Conservation (phyloP, 1,140 invertebrate genomes). For the Leptinotarsa lineolata region DNA sequence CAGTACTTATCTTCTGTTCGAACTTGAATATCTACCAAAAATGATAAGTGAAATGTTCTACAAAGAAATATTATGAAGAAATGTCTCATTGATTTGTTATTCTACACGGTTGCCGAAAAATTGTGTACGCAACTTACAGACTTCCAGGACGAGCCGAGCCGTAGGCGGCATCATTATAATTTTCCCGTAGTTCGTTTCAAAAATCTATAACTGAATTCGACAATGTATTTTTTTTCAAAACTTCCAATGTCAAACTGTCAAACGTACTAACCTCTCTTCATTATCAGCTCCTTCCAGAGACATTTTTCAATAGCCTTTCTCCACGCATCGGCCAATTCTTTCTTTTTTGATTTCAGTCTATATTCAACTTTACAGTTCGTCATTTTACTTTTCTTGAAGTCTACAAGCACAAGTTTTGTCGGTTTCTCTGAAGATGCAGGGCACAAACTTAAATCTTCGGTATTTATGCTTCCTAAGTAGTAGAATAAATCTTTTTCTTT, state of each 20-base stretch:
- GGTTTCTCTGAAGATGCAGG: neutral
- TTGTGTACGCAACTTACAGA: no score
- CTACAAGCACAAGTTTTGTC: conserved; percentile 8
- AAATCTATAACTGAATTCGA: no score
- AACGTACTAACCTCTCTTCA: conserved; percentile 11
- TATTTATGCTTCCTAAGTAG: conserved; percentile 25
- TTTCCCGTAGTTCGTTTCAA: no score
- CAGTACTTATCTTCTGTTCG: no score
- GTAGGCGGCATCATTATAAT: no score
- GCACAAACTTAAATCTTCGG: conserved; percentile 16
- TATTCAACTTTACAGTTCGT: conserved; percentile 15
- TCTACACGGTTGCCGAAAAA: no score
- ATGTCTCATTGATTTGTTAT: no score
- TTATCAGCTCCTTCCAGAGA: conserved; percentile 19
- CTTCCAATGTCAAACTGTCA: neutral
- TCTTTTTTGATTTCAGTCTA: conserved; percentile 12
- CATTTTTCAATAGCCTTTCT: conserved; percentile 24
- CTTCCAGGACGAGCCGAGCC: no score
- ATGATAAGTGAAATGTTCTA: no score
- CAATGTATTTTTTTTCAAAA: neutral
- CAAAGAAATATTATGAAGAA: no score
- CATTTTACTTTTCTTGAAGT: conserved; percentile 18
- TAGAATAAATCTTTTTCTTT: conserved; percentile 12
- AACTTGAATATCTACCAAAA: no score
- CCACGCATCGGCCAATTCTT: conserved; percentile 14